Conservation (phyloP, 2,113 vertebrate species). For the Clinocottus analis region DNA sequence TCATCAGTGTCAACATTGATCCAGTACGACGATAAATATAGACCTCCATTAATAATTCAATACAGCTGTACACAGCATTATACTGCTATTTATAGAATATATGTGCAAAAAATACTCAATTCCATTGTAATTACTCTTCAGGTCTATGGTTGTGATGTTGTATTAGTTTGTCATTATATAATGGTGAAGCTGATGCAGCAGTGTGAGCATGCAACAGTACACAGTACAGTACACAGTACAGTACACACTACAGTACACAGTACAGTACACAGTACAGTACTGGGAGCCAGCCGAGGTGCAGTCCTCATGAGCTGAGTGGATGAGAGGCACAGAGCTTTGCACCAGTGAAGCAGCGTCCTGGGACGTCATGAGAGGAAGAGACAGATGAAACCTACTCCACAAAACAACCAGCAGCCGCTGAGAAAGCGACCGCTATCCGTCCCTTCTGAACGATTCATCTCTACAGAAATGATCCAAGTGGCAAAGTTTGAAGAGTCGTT, state of each 20-base stretch:
- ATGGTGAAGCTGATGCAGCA: neutral
- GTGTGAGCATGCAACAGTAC: too few species aligned
- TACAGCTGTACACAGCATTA: neutral
- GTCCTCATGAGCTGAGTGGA: too few species aligned
- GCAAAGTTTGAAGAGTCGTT: neutral
- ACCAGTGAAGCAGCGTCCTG: neutral
- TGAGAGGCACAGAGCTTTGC: too few species aligned
- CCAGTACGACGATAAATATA: slow-evolving; percentile 2
- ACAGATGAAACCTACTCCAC: too few species aligned
- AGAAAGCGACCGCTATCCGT: neutral
- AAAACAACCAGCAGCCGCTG: too few species aligned
- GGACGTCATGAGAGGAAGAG: slow-evolving; percentile 13
- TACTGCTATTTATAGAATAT: neutral
- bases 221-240: neutral
- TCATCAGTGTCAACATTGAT: slow-evolving; percentile 6
- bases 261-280: too few species aligned
- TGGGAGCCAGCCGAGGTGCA: too few species aligned
- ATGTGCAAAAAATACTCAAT: too few species aligned
- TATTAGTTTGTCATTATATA: neutral
- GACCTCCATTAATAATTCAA: slow-evolving; percentile 1
- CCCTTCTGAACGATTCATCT: neutral
- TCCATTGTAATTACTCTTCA: neutral
- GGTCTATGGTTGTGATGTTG: neutral
- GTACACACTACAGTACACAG: neutral
- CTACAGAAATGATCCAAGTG: neutral